A percentile compares a stretch with the other conserved stretches of the same genome.
Conservation (phyloP, 2,888 invertebrate species). For the Nemotelus pantherinus region DNA sequence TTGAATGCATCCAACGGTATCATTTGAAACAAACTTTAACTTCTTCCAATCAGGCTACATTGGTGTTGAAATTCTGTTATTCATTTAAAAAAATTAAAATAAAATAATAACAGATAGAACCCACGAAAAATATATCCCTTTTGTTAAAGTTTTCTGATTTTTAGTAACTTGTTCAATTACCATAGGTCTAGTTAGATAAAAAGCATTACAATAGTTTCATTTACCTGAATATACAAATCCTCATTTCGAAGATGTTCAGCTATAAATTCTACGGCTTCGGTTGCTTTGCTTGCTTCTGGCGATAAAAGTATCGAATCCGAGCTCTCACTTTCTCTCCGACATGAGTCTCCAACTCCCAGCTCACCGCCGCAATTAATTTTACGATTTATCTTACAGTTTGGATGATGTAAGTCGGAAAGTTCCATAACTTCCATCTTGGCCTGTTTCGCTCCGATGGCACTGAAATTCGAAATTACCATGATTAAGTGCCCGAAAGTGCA, state of each 20-base stretch:
- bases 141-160: too few relatives aligned
- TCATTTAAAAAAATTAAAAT: too few relatives aligned
- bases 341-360: conserved; percentile 73
- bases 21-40: too few relatives aligned
- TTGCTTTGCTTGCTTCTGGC: conserved; percentile 93
- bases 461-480: conserved; percentile 57
- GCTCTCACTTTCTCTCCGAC: conserved; percentile 87
- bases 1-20: too few relatives aligned
- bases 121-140: too few relatives aligned
- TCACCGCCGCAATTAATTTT: conserved; percentile 76
- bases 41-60: too few relatives aligned
- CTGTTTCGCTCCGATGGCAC: conserved; percentile 77
- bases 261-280: conserved; percentile 98
- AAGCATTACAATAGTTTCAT: background rate
- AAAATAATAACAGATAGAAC: too few relatives aligned
- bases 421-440: conserved; percentile 94
- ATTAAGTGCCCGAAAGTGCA: background rate
- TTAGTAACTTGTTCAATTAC: too few relatives aligned
- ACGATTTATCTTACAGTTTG: conserved; percentile 93
- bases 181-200: too few relatives aligned
- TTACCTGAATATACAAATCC: conserved; percentile 97
- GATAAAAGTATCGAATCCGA: conserved; percentile 90
- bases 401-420: conserved; percentile 92
- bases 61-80: too few relatives aligned
- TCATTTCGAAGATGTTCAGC: conserved; percentile 97